A percentile compares a stretch with the other conserved stretches of the same genome.
These are phyloP conservation scores for Iguana delicatissima DNA, from an alignment of 2,797 vertebrate species.

Conservation along the genomic window DNA sequence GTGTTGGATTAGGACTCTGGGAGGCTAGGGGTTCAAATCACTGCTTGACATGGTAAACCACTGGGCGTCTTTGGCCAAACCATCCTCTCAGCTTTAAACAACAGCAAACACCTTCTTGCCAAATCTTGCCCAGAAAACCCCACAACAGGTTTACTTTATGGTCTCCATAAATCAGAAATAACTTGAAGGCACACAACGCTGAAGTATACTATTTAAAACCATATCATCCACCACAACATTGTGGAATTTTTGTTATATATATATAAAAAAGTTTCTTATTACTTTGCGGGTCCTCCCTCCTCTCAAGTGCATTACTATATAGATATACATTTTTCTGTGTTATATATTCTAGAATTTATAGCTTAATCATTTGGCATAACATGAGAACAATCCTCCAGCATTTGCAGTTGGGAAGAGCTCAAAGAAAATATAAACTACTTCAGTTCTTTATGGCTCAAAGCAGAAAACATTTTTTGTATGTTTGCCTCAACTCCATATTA, in stretches of 20 bases:
- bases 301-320: neutral
- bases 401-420: constrained; percentile 23
- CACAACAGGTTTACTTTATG: no score
- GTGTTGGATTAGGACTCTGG: no score
- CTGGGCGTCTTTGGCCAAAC: no score
- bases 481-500: neutral
- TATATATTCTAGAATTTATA: constrained; percentile 22
- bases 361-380: neutral
- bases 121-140: no score
- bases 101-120: no score
- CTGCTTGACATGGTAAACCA: no score
- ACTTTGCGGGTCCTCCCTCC: neutral
- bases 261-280: neutral
- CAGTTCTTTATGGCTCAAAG: neutral
- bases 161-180: no score
- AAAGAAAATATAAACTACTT: neutral
- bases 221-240: constrained; percentile 12
- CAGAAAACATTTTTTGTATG: neutral
- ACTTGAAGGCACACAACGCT: neutral
- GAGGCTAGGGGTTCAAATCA: no score
- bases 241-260: constrained; percentile 7
- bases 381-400: neutral
- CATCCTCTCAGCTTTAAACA: no score
- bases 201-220: neutral
- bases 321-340: constrained; percentile 2